phyloP scores from a whole-genome alignment of 2,888 invertebrate species.

The Phyto melanocephala region DNA sequence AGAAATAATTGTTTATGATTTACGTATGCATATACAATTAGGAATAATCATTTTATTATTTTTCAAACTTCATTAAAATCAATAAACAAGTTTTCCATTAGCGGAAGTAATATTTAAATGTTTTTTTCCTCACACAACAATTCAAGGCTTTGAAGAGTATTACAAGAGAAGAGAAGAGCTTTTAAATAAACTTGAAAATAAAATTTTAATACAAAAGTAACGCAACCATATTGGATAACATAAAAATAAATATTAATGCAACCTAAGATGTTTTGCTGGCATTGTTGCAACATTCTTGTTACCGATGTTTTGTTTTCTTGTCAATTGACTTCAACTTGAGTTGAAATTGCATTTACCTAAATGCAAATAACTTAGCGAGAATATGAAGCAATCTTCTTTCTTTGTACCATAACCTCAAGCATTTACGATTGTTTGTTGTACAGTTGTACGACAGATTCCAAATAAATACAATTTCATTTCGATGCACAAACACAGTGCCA shows the following conservation, averaged over 20 bases:
- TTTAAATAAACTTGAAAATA: no score
- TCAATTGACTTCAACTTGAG: slow-evolving; percentile 60
- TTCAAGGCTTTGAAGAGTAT: background rate
- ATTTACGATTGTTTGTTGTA: slow-evolving; percentile 38
- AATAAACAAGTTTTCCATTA: background rate
- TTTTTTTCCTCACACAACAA: background rate
- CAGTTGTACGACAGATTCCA: slow-evolving; percentile 31
- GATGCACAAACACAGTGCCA: slow-evolving; percentile 47
- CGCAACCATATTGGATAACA: slow-evolving; percentile 4
- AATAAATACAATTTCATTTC: slow-evolving; percentile 38
- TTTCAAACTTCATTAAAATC: background rate
- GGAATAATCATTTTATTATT: background rate
- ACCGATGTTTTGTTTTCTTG: slow-evolving; percentile 39
- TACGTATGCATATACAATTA: no score
- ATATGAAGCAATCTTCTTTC: slow-evolving; percentile 37
- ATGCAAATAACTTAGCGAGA: slow-evolving; percentile 38
- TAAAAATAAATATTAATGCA: slow-evolving; percentile 18
- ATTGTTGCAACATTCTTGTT: slow-evolving; percentile 11
- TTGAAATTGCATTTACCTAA: slow-evolving; percentile 56
- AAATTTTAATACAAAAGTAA: slow-evolving; percentile 1
- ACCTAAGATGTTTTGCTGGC: background rate
- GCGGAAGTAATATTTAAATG: slow-evolving; percentile 26
- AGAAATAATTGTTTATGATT: no score
- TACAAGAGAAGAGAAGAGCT: background rate
- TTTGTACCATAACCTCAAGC: slow-evolving; percentile 51